phyloP scores from a whole-genome alignment of 2,113 vertebrate species.

The Chunga burmeisteri region DNA sequence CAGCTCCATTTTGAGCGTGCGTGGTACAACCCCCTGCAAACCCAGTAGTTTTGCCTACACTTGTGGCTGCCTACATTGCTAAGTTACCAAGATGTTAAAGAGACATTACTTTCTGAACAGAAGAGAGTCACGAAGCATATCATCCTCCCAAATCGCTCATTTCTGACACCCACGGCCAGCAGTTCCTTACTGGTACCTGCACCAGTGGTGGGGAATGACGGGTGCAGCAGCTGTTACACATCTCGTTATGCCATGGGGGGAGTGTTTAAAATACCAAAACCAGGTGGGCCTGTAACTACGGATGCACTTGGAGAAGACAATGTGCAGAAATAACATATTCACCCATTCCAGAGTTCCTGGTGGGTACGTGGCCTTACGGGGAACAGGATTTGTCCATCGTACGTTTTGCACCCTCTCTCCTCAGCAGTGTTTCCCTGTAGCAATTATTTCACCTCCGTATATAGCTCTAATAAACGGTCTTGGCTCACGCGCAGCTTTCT shows the following conservation, averaged over 20 bases:
- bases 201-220: neutral
- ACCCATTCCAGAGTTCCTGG: neutral
- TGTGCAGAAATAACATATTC: neutral
- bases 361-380: neutral
- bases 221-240: neutral
- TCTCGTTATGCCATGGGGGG: accelerated
- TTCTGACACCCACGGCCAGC: neutral
- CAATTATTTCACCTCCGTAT: neutral
- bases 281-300: neutral
- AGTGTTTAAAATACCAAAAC: neutral
- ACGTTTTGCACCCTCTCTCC: neutral
- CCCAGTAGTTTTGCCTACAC: too few relatives aligned
- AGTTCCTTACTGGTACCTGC: neutral
- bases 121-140: neutral
- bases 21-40: neutral
- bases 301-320: neutral
- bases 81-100: neutral
- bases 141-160: neutral
- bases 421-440: neutral
- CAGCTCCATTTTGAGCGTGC: neutral
- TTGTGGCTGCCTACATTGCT: neutral
- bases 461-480: constrained; percentile 12
- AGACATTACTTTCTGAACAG: neutral
- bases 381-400: neutral
- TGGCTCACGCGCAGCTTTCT: neutral